Conservation (phyloP, 2,888 invertebrate species). For the Diaphora mendica region DNA sequence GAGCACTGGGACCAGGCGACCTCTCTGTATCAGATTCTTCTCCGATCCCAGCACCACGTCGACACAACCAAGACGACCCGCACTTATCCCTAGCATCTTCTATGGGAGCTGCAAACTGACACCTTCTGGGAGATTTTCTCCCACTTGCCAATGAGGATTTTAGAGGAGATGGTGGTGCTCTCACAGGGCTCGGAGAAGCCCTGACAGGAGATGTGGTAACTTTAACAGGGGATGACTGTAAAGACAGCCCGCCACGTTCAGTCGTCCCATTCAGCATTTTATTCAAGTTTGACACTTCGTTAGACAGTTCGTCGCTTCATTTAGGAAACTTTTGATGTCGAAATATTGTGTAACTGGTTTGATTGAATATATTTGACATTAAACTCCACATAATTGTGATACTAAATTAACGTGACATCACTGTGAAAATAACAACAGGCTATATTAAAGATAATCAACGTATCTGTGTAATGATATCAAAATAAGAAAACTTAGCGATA, state of each 20-base stretch:
- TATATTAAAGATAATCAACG: background rate
- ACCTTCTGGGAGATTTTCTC: slow-evolving; percentile 72
- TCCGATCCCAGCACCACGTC: slow-evolving; percentile 76
- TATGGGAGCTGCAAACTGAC: slow-evolving; percentile 79
- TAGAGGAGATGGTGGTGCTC: slow-evolving; percentile 75
- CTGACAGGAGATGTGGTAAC: slow-evolving; percentile 72
- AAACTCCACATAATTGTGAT: background rate
- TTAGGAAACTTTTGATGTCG: slow-evolving; percentile 25
- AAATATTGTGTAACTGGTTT: background rate
- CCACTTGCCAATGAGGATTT: slow-evolving; percentile 76
- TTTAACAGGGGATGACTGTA: slow-evolving; percentile 76
- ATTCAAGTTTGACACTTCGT: slow-evolving; percentile 37
- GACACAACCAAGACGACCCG: slow-evolving; percentile 80
- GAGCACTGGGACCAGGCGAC: slow-evolving; percentile 73
- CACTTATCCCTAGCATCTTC: slow-evolving; percentile 80
- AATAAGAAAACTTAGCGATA: background rate
- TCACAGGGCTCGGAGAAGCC: slow-evolving; percentile 76
- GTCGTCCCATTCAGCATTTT: slow-evolving; percentile 78
- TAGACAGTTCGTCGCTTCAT: slow-evolving; percentile 20
- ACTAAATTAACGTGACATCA: background rate
- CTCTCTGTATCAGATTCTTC: slow-evolving; percentile 73
- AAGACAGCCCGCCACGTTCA: slow-evolving; percentile 69
- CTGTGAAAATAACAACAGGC: slow-evolving; percentile 13
- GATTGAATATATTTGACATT: background rate
- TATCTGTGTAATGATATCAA: background rate